These are phyloP conservation scores for Frankliniella fusca DNA, from an alignment of 2,888 invertebrate species.

Conservation along the genomic window DNA sequence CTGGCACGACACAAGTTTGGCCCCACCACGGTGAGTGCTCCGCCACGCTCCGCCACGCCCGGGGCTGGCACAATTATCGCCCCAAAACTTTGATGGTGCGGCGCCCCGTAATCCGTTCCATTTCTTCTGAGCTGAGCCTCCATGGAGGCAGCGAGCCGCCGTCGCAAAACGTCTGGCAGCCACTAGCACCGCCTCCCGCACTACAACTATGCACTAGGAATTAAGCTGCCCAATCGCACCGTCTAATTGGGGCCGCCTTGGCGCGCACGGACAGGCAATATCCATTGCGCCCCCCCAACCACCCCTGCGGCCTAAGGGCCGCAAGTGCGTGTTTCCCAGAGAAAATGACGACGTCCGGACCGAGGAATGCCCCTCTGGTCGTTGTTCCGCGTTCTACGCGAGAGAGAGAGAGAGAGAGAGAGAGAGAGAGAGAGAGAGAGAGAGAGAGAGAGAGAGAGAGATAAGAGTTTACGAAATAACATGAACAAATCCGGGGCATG, in stretches of 20 bases:
- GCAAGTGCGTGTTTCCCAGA: conserved; percentile 2
- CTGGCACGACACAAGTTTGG: too few species aligned
- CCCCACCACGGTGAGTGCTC: too few species aligned
- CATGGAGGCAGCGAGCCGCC: background rate
- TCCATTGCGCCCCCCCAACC: background rate
- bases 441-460: too few species aligned
- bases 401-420: too few species aligned
- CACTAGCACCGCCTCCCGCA: background rate
- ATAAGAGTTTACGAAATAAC: too few species aligned
- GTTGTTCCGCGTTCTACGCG: too few species aligned
- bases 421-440: too few species aligned
- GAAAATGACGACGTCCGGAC: background rate
- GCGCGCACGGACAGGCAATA: conserved; percentile 5
- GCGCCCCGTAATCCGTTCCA: too few species aligned
- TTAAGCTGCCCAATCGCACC: conserved; percentile 10
- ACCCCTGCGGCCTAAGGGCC: background rate
- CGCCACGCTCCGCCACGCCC: too few species aligned
- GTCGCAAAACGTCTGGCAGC: background rate
- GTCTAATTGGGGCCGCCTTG: background rate
- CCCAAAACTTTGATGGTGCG: background rate
- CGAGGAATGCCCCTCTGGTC: too few species aligned
- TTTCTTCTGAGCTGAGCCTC: background rate
- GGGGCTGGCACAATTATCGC: background rate
- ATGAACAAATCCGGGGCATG: too few species aligned
- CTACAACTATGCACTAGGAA: background rate